Base-by-base conservation (phyloP, 2,888 invertebrate genomes). In the Eulithis prunata region DNA sequence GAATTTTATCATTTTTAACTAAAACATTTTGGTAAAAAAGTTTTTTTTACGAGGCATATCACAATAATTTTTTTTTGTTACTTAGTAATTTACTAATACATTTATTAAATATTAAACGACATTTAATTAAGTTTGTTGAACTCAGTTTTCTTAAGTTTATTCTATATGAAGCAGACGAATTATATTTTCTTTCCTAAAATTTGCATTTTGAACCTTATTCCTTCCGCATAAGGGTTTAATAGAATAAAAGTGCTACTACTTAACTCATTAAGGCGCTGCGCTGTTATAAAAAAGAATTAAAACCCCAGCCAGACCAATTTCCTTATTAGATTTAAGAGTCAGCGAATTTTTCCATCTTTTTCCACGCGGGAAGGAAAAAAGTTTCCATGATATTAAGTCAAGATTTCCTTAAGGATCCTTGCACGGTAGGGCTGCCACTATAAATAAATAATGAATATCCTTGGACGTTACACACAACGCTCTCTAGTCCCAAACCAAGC, bases 251-350 rank as follows among this genome's bases (percentile, higher is more conserved):
- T 14, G 43, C 41, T 57, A n/a, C 51, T 51, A 14, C 62, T 62
- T 6, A 57, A 57, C 47, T 63, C 52, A 63, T 58, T 63, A 58
- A 63, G 61, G 62, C 57, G 14, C 45, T 28, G 43, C 61, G 32
- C 46, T 53, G 63, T 53, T 66, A 66, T 66, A 66, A 73, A 72
- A 73, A 68, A 73, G 72, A 73, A 73, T 72, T 73, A 72, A 72
- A 70, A 69, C 47, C 67, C 64, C 13, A 63, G 67, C 66, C 71
- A 64, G 69, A 68, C 69, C 68, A 68, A 68, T 71, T 73, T 68
- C 71, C 71, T 66, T 70, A 73, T 73, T 65, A 73, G 71, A 73
- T 73, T 72, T 72, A 68, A 67, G 69, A 73, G 66, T 73, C 71
- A 72, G 73, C 70, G 62, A 64, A 70, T 71, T 72, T 69, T 67